Conservation (phyloP, 2,113 vertebrate species). For the Himantopus leucocephalus region DNA sequence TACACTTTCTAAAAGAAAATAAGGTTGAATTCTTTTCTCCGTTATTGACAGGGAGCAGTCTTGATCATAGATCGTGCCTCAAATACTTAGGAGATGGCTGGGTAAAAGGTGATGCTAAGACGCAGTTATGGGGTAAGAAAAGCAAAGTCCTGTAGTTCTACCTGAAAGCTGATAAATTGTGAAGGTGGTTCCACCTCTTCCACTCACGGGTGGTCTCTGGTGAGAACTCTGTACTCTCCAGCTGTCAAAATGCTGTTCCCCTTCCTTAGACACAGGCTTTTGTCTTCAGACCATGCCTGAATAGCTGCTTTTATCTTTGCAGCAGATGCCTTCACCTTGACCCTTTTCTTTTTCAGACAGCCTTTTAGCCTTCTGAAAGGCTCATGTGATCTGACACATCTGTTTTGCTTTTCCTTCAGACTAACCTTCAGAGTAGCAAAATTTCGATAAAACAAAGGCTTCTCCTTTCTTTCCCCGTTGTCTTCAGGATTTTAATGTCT, state of each 20-base stretch:
- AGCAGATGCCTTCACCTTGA: background rate
- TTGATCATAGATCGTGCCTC: accelerated
- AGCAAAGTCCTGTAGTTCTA: background rate
- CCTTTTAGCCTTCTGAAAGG: background rate
- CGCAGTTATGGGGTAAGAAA: background rate
- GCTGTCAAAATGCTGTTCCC: background rate
- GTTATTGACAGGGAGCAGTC: background rate
- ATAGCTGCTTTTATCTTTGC: background rate
- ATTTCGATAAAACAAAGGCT: background rate
- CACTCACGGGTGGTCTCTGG: background rate
- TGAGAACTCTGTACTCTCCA: background rate
- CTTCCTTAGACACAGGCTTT: background rate
- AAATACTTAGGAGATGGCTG: background rate
- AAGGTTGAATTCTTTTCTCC: background rate
- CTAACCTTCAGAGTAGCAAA: background rate
- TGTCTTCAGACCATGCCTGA: background rate
- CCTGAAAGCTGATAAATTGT: background rate
- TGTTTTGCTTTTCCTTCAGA: background rate
- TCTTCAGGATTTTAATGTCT: background rate
- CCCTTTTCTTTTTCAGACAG: background rate
- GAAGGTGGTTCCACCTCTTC: background rate
- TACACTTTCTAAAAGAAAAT: background rate
- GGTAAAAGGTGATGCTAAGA: background rate
- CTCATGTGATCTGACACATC: background rate
- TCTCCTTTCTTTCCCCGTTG: background rate